phyloP scores from a whole-genome alignment of 2,797 vertebrate species.

The Thaleichthys pacificus region DNA sequence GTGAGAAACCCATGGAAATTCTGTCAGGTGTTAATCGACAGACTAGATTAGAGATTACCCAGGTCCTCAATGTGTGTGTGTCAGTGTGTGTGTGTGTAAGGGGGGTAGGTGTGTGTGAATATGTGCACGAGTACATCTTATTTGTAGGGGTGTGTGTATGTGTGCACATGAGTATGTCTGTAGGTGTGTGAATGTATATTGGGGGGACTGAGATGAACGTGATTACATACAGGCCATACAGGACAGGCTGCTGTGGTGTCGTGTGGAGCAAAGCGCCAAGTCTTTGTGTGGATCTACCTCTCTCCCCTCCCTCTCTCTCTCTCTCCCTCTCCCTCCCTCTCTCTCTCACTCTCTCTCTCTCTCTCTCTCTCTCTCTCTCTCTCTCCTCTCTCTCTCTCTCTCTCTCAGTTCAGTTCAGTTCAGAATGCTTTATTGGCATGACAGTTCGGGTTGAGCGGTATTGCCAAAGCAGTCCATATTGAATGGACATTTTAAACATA shows the following conservation, averaged over 20 bases:
- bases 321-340: no score
- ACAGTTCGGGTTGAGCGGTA: no score
- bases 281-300: slow-evolving; percentile 57
- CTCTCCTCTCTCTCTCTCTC: no score
- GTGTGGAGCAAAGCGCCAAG: slow-evolving; percentile 24
- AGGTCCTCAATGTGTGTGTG: slow-evolving; percentile 34
- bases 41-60: slow-evolving; percentile 80
- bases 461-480: no score
- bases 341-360: no score
- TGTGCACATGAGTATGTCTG: slow-evolving; percentile 3
- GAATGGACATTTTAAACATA: no score
- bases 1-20: slow-evolving; percentile 84
- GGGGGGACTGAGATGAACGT: neutral
- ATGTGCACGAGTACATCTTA: slow-evolving; percentile 35
- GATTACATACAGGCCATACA: slow-evolving; percentile 17
- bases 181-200: slow-evolving; percentile 37
- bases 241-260: slow-evolving; percentile 11
- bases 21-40: slow-evolving; percentile 85
- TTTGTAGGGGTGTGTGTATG: neutral
- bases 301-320: slow-evolving; percentile 6
- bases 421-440: no score
- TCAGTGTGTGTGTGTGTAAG: slow-evolving; percentile 26
- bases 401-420: no score
- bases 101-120: slow-evolving; percentile 16
- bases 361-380: no score